These are phyloP conservation scores for Mimachlamys varia DNA, from an alignment of 2,888 invertebrate genomes.

Conservation along the genomic window DNA sequence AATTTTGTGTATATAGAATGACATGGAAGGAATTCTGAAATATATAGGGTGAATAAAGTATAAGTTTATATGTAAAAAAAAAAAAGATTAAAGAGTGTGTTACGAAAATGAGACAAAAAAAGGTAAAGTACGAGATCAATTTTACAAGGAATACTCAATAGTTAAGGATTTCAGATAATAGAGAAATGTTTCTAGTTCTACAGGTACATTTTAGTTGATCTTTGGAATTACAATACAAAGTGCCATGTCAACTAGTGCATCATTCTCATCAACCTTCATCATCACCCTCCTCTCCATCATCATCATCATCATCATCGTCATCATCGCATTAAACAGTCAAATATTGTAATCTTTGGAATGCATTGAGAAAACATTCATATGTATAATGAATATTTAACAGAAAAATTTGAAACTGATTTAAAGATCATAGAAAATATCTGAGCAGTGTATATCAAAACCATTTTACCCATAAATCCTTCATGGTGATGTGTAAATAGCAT, in stretches of 20 bases:
- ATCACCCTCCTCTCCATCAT: neutral
- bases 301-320: neutral
- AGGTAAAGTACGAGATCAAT: neutral
- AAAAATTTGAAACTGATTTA: neutral
- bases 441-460: neutral
- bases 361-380: neutral
- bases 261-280: neutral
- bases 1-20: neutral
- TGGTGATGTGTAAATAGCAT: neutral
- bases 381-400: neutral
- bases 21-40: too few relatives aligned
- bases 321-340: neutral
- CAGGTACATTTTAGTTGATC: neutral
- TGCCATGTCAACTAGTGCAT: slow-evolving; percentile 7
- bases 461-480: too few relatives aligned
- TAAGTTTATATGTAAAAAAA: neutral
- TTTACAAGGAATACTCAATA: neutral
- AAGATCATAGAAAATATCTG: neutral
- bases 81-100: neutral
- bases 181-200: neutral
- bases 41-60: neutral
- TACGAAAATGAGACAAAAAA: neutral
- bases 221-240: slow-evolving; percentile 7
- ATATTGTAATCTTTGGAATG: neutral
- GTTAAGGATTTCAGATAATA: neutral